Percentiles rank a stretch among this genome's conserved stretches.
Conservation (phyloP, 2,113 vertebrate genomes). For the Peromyscus leucopus region DNA sequence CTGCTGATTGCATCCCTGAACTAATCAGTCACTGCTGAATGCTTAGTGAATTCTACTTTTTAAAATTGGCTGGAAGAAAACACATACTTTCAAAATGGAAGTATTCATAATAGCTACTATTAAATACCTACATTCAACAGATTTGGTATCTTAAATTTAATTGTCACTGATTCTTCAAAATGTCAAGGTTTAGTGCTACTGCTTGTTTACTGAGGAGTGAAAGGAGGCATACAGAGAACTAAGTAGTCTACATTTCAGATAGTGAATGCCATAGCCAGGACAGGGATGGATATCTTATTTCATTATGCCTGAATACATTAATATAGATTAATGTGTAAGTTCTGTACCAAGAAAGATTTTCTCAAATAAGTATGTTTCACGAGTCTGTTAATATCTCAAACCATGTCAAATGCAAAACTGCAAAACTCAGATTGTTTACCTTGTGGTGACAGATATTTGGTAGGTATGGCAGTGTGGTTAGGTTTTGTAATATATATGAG, state of each 20-base stretch:
- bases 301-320: neutral
- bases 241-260: neutral
- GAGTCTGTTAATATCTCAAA: neutral
- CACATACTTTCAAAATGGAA: neutral
- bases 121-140: neutral
- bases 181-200: neutral
- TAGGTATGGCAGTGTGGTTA: neutral
- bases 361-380: neutral
- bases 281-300: neutral
- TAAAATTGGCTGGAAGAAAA: constrained; percentile 48
- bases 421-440: neutral
- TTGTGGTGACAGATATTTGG: neutral
- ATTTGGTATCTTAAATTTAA: neutral
- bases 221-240: neutral
- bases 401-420: neutral
- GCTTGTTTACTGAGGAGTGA: neutral
- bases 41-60: constrained; percentile 32
- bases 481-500: neutral
- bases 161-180: neutral
- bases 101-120: neutral
- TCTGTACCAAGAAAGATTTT: neutral
- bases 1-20: constrained; percentile 52
- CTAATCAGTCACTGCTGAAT: neutral
- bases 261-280: neutral
- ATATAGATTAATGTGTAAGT: neutral